Base-by-base conservation (phyloP, 2,888 invertebrate genomes). In the Ceriagrion tenellum region DNA sequence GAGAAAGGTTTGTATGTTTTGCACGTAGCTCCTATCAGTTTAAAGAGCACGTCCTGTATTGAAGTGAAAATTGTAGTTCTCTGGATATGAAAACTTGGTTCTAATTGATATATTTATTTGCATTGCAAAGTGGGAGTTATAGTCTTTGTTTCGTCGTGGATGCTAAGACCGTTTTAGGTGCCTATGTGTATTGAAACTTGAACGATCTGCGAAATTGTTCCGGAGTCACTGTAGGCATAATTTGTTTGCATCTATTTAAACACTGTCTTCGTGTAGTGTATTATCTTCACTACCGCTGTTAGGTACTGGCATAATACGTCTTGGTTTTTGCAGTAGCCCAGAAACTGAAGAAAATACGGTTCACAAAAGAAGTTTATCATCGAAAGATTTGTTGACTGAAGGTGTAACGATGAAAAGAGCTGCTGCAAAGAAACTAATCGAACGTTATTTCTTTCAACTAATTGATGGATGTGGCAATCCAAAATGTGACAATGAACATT, bases 401-500 rank as follows among this genome's bases (percentile, higher is more conserved):
- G 89, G 95, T 90, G 97, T 97, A 96, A 97, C 97, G 96, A 97
- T 97, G 97, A 97, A 97, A 96, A 96, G 97, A 95, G 97, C 97
- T 93, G 97, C 97, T 96, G 99, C 99, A 88, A 98, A 98, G 97
- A 98, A 98, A 97, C 97, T 99, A 96, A 99, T 99, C 96, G 99
- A 99, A 97, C 98, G 98, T 96, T 99, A 99, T 97, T 99, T 99
- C 97, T 99, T 98, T 97, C 99, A 99, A 97, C 97, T 99, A 96
- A 98, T 98, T 88, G 98, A 99, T 97, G 99, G 99, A 96, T 99
- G 99, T 97, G 99, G 99, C 55, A 98, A 99, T 97, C 97, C 98
- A n/a, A 97, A 98, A 96, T 99, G 99, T 97, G 98, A 98, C 96
- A 99, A 99, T 97, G 98, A 98, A 96, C 98, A 98, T 97, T 99